phyloP scores from a whole-genome alignment of 2,797 vertebrate genomes.

The Diplodus sargus region DNA sequence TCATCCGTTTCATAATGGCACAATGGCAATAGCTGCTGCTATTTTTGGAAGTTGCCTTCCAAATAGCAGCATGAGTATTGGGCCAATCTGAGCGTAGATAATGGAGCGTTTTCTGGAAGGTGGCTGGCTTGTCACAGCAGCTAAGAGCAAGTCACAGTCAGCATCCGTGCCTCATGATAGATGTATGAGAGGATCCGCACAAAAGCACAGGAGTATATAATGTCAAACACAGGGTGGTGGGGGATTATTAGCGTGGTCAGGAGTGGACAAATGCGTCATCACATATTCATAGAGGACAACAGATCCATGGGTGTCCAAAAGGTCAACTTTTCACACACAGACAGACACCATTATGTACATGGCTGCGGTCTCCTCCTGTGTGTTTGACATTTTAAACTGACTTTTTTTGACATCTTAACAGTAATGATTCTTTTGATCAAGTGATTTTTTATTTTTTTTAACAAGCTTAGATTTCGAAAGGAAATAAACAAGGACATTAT shows the following conservation, averaged over 20 bases:
- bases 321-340: constrained; percentile 28
- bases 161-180: constrained; percentile 58
- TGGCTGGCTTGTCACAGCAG: constrained; percentile 54
- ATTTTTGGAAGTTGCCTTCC: constrained; percentile 73
- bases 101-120: constrained; percentile 64
- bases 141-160: constrained; percentile 73
- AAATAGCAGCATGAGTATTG: constrained; percentile 51
- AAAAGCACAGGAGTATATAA: constrained; percentile 46
- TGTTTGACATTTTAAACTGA: constrained; percentile 23
- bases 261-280: constrained; percentile 43
- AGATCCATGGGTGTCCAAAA: constrained; percentile 36
- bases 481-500: constrained; percentile 1
- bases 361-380: neutral
- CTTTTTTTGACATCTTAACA: constrained; percentile 1
- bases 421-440: constrained; percentile 35
- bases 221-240: constrained; percentile 45
- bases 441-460: constrained; percentile 1
- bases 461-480: no score
- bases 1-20: constrained; percentile 62
- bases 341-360: no score
- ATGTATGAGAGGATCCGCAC: constrained; percentile 51
- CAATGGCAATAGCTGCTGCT: constrained; percentile 61
- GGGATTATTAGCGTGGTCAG: constrained; percentile 45
- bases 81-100: constrained; percentile 66
- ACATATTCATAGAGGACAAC: constrained; percentile 34